Conservation (phyloP, 2,113 vertebrate genomes). For the Xiphophorus couchianus region DNA sequence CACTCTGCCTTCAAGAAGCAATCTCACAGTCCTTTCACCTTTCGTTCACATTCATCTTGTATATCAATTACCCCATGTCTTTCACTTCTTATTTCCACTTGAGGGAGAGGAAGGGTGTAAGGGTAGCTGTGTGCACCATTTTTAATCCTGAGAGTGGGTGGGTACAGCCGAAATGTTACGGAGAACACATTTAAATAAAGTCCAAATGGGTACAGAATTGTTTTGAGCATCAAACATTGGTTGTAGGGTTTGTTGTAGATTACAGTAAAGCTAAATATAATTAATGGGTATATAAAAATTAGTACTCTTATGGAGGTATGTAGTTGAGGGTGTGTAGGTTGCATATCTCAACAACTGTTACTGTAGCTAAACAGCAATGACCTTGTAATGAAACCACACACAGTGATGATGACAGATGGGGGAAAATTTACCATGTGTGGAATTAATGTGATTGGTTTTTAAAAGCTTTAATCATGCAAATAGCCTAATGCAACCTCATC, state of each 20-base stretch:
- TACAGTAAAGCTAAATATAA: neutral
- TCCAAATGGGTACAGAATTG: neutral
- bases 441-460: constrained; percentile 48
- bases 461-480: constrained; percentile 54
- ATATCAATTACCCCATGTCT: constrained; percentile 5
- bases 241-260: neutral
- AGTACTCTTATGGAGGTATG: neutral
- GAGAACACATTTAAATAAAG: neutral
- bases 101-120: neutral
- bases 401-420: constrained; percentile 48
- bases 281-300: neutral
- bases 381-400: constrained; percentile 43
- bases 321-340: constrained; percentile 3
- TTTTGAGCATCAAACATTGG: neutral
- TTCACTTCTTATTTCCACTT: constrained; percentile 26
- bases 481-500: constrained; percentile 41
- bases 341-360: constrained; percentile 29
- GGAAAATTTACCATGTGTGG: constrained; percentile 11
- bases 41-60: constrained; percentile 29
- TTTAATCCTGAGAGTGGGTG: neutral
- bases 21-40: constrained; percentile 5
- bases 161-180: neutral
- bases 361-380: constrained; percentile 32
- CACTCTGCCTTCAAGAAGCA: neutral
- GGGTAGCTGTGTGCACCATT: neutral